These are phyloP conservation scores for Caenorhabditis becei DNA, from an alignment of 2,888 invertebrate species.

Conservation along the genomic window DNA sequence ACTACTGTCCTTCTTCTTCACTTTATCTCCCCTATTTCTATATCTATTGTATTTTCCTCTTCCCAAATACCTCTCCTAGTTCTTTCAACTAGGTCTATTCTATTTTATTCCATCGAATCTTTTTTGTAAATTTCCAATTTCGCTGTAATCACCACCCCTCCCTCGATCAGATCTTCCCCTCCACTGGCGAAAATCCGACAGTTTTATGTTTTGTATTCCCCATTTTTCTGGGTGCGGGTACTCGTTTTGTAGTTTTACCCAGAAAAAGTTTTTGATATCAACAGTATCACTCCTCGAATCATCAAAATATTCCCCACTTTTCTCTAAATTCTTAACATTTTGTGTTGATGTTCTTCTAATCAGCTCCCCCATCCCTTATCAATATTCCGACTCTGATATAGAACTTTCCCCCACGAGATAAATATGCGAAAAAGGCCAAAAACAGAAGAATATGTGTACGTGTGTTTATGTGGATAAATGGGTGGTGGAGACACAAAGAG, in stretches of 20 bases:
- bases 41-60: neutral
- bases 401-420: neutral
- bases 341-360: neutral
- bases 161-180: too few relatives aligned
- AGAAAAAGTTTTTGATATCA: conserved; percentile 9
- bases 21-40: conserved; percentile 19
- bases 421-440: neutral
- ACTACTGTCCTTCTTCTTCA: conserved; percentile 15
- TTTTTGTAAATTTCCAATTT: neutral
- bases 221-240: conserved; percentile 49
- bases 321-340: conserved; percentile 3
- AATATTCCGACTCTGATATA: neutral
- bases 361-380: neutral
- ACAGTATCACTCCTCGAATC: conserved; percentile 7
- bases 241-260: conserved; percentile 13
- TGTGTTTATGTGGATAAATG: too few relatives aligned
- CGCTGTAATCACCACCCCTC: too few relatives aligned
- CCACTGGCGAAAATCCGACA: too few relatives aligned
- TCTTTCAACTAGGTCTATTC: conserved; percentile 19
- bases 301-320: conserved; percentile 10
- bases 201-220: neutral
- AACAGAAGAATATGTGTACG: neutral
- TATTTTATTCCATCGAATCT: too few relatives aligned
- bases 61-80: too few relatives aligned
- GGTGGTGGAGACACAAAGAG: too few relatives aligned